Conservation (phyloP, 2,113 vertebrate genomes). For the Grammomys surdaster region DNA sequence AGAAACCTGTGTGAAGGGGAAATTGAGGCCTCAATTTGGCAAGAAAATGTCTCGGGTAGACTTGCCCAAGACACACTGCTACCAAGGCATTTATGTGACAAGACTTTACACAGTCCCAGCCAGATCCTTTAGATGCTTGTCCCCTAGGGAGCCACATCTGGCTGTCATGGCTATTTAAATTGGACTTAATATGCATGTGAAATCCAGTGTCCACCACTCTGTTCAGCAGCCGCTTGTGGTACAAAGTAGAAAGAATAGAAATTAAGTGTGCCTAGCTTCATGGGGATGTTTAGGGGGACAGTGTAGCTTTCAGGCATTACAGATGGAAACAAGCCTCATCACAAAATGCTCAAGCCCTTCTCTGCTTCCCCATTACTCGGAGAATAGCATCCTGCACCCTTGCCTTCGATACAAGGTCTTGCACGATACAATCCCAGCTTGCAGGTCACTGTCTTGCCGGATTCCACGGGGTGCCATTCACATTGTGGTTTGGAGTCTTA, state of each 20-base stretch:
- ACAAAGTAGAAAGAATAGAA: neutral
- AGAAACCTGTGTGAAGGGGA: neutral
- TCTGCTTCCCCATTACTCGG: neutral
- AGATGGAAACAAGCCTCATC: neutral
- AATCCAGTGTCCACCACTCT: constrained; percentile 1
- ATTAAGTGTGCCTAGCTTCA: neutral
- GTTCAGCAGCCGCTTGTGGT: neutral
- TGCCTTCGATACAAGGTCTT: neutral
- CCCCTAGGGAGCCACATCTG: neutral
- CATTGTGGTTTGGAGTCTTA: neutral
- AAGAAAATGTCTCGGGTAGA: neutral
- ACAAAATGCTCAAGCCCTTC: neutral
- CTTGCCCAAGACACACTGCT: neutral
- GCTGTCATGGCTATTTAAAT: neutral
- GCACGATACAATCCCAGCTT: neutral
- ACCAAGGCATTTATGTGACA: neutral
- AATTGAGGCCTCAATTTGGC: neutral
- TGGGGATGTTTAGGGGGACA: neutral
- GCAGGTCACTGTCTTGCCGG: neutral
- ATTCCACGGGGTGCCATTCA: neutral
- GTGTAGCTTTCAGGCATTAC: neutral
- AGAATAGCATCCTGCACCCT: neutral
- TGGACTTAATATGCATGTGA: neutral
- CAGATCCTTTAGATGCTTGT: no score
- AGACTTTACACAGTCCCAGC: neutral